Conservation (phyloP, 2,113 vertebrate genomes). For the Malaclemys terrapin region DNA sequence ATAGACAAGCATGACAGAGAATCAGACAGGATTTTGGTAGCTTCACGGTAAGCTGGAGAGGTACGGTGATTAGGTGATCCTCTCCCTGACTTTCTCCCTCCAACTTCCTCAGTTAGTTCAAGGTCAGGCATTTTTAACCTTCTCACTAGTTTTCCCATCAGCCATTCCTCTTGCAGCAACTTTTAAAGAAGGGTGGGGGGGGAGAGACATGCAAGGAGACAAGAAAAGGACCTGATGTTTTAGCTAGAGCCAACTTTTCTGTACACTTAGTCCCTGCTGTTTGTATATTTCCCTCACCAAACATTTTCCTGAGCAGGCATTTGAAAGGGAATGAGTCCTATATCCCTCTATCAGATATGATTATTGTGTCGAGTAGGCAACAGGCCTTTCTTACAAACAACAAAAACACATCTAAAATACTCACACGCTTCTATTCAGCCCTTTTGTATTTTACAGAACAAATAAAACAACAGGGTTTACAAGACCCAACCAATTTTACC, state of each 20-base stretch:
- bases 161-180: neutral
- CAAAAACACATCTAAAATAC: neutral
- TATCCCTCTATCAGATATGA: neutral
- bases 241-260: fast-evolving
- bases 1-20: constrained; percentile 6
- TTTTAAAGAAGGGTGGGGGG: neutral
- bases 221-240: neutral
- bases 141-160: neutral
- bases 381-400: neutral
- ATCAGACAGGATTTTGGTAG: neutral
- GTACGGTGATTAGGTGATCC: neutral
- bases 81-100: neutral
- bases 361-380: neutral
- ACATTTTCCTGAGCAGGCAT: neutral
- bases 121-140: neutral
- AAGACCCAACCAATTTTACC: neutral
- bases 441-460: neutral
- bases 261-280: neutral
- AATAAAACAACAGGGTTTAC: neutral
- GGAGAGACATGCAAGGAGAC: neutral
- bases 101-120: neutral
- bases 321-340: neutral
- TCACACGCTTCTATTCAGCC: neutral
- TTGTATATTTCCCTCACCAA: neutral
- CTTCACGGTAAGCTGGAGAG: neutral